Evolutionary conservation across 2,888 invertebrate genomes (phyloP).

Genomic region (Baccha elongata): DNA sequence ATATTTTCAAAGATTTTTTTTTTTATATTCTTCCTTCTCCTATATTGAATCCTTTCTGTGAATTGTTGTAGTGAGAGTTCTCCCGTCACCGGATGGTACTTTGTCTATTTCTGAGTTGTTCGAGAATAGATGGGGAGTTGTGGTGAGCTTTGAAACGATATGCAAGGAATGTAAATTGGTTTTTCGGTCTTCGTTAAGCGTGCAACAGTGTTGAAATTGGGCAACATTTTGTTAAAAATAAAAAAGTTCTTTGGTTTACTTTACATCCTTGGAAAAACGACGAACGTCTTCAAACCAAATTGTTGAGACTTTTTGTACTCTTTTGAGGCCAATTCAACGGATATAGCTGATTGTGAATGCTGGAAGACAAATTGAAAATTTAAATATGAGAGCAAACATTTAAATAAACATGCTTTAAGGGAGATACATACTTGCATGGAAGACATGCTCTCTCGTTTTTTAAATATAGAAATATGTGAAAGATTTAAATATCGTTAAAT

Average conservation of each 20-base stretch:
- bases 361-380: slow-evolving; percentile 64
- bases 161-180: slow-evolving; percentile 72
- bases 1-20: slow-evolving; percentile 21
- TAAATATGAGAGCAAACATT: slow-evolving; percentile 29
- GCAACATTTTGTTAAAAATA: slow-evolving; percentile 59
- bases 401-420: not conserved
- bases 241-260: slow-evolving; percentile 34
- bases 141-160: slow-evolving; percentile 33
- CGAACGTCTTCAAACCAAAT: slow-evolving; percentile 1
- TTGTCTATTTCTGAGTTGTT: slow-evolving; percentile 48
- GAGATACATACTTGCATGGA: too few relatives aligned
- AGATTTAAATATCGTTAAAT: too few relatives aligned
- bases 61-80: slow-evolving; percentile 21
- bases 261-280: too few relatives aligned
- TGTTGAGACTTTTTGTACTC: not conserved
- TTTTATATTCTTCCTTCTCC: not conserved
- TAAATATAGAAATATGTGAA: too few relatives aligned
- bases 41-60: slow-evolving; percentile 2
- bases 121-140: slow-evolving; percentile 22
- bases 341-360: slow-evolving; percentile 50
- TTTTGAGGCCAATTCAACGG: slow-evolving; percentile 21
- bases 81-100: slow-evolving; percentile 20
- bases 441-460: too few relatives aligned
- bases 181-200: slow-evolving; percentile 69
- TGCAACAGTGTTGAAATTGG: slow-evolving; percentile 71